These are phyloP conservation scores for Anagrus nilaparvatae DNA, from an alignment of 1,140 invertebrate species.

Conservation along the genomic window DNA sequence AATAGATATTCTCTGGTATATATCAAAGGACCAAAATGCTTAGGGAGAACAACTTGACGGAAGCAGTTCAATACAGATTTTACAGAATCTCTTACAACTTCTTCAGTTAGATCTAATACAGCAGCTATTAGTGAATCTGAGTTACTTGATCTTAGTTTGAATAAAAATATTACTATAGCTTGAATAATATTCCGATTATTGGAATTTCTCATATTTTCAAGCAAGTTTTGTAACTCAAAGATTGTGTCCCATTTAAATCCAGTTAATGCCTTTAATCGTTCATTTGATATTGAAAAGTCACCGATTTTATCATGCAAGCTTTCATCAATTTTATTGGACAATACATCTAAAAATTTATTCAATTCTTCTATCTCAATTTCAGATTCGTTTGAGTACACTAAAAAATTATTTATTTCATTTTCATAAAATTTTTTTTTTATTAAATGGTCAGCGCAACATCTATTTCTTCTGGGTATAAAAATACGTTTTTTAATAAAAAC, in stretches of 20 bases:
- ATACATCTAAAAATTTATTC: not conserved
- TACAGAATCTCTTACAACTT: slow-evolving; percentile 1
- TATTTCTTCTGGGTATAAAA: slow-evolving; percentile 14
- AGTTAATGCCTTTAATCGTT: slow-evolving; percentile 5
- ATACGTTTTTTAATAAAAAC: slow-evolving; percentile 10
- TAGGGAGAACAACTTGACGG: too few species aligned
- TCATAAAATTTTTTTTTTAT: slow-evolving; percentile 9
- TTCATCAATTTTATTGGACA: not conserved
- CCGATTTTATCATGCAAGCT: not conserved
- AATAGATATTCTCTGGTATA: slow-evolving; percentile 12
- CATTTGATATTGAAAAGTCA: not conserved
- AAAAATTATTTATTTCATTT: slow-evolving; percentile 9
- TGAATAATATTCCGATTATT: not conserved
- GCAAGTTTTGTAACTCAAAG: slow-evolving; percentile 6
- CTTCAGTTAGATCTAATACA: slow-evolving; percentile 9
- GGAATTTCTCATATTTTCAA: slow-evolving; percentile 7
- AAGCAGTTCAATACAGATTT: slow-evolving; percentile 7
- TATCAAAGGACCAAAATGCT: slow-evolving; percentile 9
- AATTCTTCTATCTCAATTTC: slow-evolving; percentile 4
- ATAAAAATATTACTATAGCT: too few species aligned
- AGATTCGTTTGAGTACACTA: slow-evolving; percentile 6
- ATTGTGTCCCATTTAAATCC: slow-evolving; percentile 10
- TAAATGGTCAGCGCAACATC: slow-evolving; percentile 11
- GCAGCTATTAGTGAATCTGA: slow-evolving; percentile 10
- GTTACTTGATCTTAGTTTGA: slow-evolving; percentile 13